phyloP scores from a whole-genome alignment of 2,888 invertebrate genomes.

The Monoplex corrugatus region DNA sequence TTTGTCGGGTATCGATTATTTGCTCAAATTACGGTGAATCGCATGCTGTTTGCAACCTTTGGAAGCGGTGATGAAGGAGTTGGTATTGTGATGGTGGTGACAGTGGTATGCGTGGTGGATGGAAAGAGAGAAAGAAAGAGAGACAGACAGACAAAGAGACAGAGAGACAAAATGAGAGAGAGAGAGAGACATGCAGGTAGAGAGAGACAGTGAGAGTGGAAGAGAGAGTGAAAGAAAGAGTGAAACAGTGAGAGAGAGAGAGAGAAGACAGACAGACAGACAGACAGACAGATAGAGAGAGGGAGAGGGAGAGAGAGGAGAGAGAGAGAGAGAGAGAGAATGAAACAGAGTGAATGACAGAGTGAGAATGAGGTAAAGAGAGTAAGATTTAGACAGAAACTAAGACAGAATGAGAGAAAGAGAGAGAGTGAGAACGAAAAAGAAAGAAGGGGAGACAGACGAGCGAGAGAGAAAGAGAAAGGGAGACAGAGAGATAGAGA shows the following conservation, averaged over 20 bases:
- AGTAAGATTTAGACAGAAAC: neutral
- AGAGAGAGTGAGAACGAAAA: neutral
- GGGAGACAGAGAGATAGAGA: neutral
- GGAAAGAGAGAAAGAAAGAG: neutral
- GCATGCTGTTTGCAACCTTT: too few relatives aligned
- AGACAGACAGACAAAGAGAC: neutral
- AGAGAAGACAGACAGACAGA: neutral
- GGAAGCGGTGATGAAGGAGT: neutral
- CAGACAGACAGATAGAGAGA: neutral
- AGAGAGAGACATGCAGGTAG: neutral
- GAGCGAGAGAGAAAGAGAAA: neutral
- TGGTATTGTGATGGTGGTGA: neutral
- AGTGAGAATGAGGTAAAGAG: neutral
- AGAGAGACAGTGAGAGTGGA: neutral
- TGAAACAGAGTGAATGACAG: neutral
- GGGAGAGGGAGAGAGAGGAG: too few relatives aligned
- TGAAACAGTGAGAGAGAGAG: neutral
- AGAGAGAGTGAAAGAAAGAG: neutral
- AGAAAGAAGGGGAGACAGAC: neutral
- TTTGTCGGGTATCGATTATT: neutral
- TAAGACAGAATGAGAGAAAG: neutral
- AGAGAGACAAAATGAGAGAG: neutral
- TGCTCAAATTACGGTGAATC: too few relatives aligned
- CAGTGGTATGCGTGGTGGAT: neutral
- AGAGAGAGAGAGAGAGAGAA: neutral